Conservation (phyloP, 1,140 invertebrate species). For the Drosophila sulfurigaster region DNA sequence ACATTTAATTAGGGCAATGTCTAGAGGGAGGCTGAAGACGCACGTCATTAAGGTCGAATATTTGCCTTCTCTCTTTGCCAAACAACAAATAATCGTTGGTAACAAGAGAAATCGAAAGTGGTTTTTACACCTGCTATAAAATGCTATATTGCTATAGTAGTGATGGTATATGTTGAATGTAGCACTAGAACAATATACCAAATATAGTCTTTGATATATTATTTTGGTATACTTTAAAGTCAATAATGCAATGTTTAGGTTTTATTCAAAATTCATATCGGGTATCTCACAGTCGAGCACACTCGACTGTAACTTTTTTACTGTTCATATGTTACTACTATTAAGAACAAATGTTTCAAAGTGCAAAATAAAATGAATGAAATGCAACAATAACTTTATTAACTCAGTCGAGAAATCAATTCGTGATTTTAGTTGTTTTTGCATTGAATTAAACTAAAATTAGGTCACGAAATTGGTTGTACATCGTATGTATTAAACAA, state of each 20-base stretch:
- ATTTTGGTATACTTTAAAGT: too few relatives aligned
- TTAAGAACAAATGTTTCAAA: background rate
- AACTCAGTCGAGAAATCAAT: background rate
- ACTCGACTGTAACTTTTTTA: too few relatives aligned
- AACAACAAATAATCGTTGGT: background rate
- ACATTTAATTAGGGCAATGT: slow-evolving; percentile 35
- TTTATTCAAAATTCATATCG: too few relatives aligned
- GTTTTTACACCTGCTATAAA: background rate
- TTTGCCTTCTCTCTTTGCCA: slow-evolving; percentile 31
- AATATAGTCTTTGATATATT: too few relatives aligned
- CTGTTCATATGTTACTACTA: too few relatives aligned
- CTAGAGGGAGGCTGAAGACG: slow-evolving; percentile 14
- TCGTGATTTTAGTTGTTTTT: slow-evolving; percentile 9
- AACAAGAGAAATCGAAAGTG: slow-evolving; percentile 4
- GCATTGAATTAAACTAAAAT: slow-evolving; percentile 12
- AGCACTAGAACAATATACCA: too few relatives aligned
- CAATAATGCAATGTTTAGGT: too few relatives aligned
- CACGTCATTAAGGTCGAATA: slow-evolving; percentile 37
- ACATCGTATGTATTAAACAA: background rate
- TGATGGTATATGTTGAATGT: too few relatives aligned
- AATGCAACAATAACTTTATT: background rate
- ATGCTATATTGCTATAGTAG: too few relatives aligned
- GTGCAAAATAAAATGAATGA: background rate
- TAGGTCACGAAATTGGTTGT: slow-evolving; percentile 27
- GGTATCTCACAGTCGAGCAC: too few relatives aligned